These are phyloP conservation scores for Bombus ignitus DNA, from an alignment of 1,140 invertebrate species.

Conservation along the genomic window DNA sequence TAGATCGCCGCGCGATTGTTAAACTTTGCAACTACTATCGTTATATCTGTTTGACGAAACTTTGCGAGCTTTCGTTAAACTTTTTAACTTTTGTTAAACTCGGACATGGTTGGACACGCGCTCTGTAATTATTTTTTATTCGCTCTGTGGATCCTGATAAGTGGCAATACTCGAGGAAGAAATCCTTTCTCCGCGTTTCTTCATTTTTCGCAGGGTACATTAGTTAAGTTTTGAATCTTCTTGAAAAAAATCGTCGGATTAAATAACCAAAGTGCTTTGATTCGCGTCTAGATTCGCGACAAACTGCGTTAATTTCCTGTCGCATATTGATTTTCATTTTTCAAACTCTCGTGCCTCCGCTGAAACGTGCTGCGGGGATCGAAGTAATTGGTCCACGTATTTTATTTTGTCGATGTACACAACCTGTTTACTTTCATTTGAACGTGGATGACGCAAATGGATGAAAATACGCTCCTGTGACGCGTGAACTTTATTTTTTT, in stretches of 20 bases:
- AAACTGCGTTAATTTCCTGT: background rate
- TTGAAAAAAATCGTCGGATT: no score
- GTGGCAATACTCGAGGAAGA: no score
- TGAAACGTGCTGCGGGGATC: background rate
- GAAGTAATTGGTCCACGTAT: background rate
- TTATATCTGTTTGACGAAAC: background rate
- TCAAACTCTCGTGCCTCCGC: background rate
- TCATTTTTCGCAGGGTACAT: no score
- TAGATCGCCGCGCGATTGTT: background rate
- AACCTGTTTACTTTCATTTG: slow-evolving; percentile 10
- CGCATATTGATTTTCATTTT: background rate
- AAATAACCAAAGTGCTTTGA: no score
- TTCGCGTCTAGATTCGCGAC: no score
- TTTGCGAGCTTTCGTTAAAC: background rate
- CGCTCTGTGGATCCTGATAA: no score
- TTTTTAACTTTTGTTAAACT: no score
- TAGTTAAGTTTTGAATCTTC: no score
- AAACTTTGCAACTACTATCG: background rate
- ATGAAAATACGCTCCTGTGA: slow-evolving; percentile 3
- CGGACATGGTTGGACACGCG: background rate
- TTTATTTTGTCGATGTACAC: background rate
- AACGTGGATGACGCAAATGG: background rate
- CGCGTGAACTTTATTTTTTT: background rate
- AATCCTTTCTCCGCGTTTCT: no score
- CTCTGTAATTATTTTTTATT: background rate